Evolutionary conservation across 2,113 vertebrate species (phyloP).

Genomic region (Australoheros scitulus): DNA sequence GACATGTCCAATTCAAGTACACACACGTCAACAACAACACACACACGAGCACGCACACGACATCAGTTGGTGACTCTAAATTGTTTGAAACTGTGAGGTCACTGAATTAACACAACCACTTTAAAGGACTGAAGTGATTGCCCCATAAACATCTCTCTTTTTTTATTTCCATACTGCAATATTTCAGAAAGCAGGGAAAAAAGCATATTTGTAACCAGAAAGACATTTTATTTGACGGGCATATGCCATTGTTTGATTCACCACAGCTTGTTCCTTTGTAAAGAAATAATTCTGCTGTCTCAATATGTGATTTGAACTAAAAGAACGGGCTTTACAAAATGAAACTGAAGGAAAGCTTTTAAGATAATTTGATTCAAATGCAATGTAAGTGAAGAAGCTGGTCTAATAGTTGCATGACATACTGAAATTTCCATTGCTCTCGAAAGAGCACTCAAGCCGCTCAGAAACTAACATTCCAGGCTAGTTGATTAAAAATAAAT

Average conservation of each 20-base stretch:
- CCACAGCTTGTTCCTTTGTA: conserved; percentile 14
- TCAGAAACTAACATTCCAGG: background rate
- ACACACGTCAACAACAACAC: no score
- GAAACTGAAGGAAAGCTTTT: conserved; percentile 26
- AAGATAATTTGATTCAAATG: conserved; percentile 40
- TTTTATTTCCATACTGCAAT: accelerated
- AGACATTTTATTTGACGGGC: conserved; percentile 13
- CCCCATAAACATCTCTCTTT: background rate
- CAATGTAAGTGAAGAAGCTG: conserved; percentile 18
- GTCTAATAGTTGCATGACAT: background rate
- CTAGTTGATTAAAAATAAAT: background rate
- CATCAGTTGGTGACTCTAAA: no score
- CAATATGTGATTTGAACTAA: conserved; percentile 26
- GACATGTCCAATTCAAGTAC: no score
- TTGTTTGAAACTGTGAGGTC: no score
- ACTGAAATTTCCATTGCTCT: background rate
- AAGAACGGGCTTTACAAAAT: conserved; percentile 21
- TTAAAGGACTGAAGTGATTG: background rate
- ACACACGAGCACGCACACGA: no score
- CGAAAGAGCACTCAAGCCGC: background rate
- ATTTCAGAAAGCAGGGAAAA: background rate
- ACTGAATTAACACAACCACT: background rate
- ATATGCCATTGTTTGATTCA: conserved; percentile 16
- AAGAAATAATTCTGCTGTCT: conserved; percentile 3
- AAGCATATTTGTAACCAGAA: background rate